Evolutionary conservation across 1,140 invertebrate genomes (phyloP), one percentile per base, ranked within the genome.

Genomic region (Sarcophaga peregrina): DNA sequence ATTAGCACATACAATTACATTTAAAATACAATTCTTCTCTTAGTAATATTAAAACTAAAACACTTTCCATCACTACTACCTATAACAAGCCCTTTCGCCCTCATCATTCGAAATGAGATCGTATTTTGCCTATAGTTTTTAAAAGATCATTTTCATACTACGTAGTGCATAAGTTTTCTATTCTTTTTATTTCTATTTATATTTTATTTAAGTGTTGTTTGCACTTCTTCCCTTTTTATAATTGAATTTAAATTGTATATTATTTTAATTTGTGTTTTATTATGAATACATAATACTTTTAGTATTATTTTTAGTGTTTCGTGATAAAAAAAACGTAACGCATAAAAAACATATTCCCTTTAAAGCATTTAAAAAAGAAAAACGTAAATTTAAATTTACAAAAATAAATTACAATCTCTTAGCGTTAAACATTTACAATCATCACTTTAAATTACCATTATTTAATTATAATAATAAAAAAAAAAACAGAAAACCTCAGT

Each of bases 291-390:
- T 2, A 37, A 37, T 37, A 37, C 25, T 37, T 52, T 52, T 52
- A 52, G 13, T 52, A 52, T 52, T 52, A 52, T 52, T 52, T 52
- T 10, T 37, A 52, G 13, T 52, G 8, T 10, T 52, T 10, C 50
- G 50, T 10, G 13, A 52, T 52, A 10, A 9, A 52, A 52, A 52
- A 52, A 68, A 68, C 62, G 62, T 20, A 20, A 68, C 62, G 62
- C 62, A 68, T 68, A 68, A 68, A 68, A n/a, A 25, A 68, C 6
- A 68, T 68, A 20, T 68, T 25, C 62, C 62, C n/a, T 68, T n/a
- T 68, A 68, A 20, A 68, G 62, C 62, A 68, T 68, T 68, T 68
- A 68, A 20, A 20, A 25, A 9, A 68, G 9, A 20, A 25, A 9
- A 68, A 68, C 17, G 62, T 20, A 68, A 37, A 37, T 37, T 37